Conservation (phyloP, 2,113 vertebrate species). For the Piaya cayana region DNA sequence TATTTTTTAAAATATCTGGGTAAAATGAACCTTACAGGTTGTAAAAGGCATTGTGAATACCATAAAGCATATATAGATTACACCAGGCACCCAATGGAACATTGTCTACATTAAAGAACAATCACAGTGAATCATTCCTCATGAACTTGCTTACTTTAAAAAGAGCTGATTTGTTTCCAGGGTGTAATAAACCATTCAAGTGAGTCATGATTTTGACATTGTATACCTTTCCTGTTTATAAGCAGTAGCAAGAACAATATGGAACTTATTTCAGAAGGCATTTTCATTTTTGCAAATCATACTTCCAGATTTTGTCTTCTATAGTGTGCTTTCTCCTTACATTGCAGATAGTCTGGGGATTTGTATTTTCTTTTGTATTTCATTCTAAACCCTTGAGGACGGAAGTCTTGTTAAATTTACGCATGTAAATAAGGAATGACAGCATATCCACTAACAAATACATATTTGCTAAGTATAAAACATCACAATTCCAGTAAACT, state of each 20-base stretch:
- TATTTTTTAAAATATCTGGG: neutral
- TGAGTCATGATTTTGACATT: slow-evolving; percentile 60
- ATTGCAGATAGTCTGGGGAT: neutral
- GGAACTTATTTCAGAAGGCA: slow-evolving; percentile 37
- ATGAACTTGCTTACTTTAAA: neutral
- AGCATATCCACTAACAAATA: neutral
- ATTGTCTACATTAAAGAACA: slow-evolving; percentile 8
- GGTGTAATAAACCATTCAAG: slow-evolving; percentile 40
- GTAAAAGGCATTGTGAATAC: neutral
- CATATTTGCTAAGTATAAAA: neutral
- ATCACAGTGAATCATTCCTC: slow-evolving; percentile 16
- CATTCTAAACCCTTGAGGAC: neutral
- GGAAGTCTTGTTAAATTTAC: neutral
- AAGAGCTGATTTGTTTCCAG: slow-evolving; percentile 38
- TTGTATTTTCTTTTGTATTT: neutral
- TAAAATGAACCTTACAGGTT: neutral
- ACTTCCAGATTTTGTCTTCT: neutral
- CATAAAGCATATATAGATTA: neutral
- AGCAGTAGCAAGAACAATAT: neutral
- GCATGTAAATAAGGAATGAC: neutral
- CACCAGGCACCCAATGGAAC: neutral
- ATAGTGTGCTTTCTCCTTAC: neutral
- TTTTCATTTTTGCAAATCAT: slow-evolving; percentile 31
- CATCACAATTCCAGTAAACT: neutral
- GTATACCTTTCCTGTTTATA: slow-evolving; percentile 69